Percentiles rank a stretch among this genome's conserved stretches.
Evolutionary conservation across 1,140 invertebrate genomes (phyloP).

Genomic region (Steinernema khuongi): DNA sequence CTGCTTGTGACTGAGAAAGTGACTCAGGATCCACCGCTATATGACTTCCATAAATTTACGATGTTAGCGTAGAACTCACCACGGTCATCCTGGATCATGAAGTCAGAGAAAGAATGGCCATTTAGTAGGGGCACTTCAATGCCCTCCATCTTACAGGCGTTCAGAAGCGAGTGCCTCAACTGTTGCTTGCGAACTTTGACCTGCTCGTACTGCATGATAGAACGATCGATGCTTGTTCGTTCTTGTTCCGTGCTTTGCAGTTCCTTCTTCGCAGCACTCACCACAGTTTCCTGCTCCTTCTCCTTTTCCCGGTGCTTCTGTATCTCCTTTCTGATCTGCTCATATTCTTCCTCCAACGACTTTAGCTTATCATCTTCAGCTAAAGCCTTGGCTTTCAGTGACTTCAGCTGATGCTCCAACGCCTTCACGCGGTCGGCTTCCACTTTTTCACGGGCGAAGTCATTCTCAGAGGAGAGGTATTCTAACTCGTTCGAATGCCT

Average conservation of each 20-base stretch:
- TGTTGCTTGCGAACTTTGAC: constrained; percentile 59
- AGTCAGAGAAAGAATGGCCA: background rate
- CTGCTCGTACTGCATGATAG: constrained; percentile 28
- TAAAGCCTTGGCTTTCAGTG: constrained; percentile 76
- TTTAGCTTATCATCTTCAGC: constrained; percentile 80
- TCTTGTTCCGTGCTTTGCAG: constrained; percentile 82
- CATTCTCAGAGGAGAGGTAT: constrained; percentile 88
- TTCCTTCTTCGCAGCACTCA: constrained; percentile 72
- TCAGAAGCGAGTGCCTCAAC: constrained; percentile 82
- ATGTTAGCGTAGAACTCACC: too few relatives aligned
- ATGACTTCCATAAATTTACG: too few relatives aligned
- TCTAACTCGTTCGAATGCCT: constrained; percentile 88
- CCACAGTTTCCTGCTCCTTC: constrained; percentile 60
- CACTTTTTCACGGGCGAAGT: constrained; percentile 45
- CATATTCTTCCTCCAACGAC: constrained; percentile 76
- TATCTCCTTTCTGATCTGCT: constrained; percentile 64
- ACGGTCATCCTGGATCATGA: constrained; percentile 1
- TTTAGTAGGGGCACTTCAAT: constrained; percentile 44
- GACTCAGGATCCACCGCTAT: too few relatives aligned
- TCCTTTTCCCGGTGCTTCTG: background rate
- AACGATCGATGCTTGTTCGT: constrained; percentile 68
- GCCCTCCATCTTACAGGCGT: constrained; percentile 78
- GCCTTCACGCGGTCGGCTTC: constrained; percentile 64
- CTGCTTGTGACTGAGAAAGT: too few relatives aligned
- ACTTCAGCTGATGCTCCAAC: constrained; percentile 84